phyloP scores from a whole-genome alignment of 2,797 vertebrate genomes.

The Poeciliopsis infans region DNA sequence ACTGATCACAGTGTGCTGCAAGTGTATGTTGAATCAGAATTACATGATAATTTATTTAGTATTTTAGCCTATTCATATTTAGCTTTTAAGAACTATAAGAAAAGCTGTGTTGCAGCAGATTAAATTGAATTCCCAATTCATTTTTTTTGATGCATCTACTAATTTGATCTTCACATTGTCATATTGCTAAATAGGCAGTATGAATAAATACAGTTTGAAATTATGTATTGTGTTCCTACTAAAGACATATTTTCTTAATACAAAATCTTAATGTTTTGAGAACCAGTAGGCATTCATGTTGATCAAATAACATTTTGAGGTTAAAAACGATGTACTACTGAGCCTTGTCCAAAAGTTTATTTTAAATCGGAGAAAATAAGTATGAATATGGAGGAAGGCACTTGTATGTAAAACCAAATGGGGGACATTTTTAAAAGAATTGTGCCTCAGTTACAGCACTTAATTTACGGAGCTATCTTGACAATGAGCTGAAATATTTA shows the following conservation, averaged over 20 bases:
- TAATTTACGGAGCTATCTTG: background rate
- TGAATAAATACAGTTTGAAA: background rate
- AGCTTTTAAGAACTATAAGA: background rate
- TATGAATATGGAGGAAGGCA: background rate
- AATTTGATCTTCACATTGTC: background rate
- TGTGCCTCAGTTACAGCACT: background rate
- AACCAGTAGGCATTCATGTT: background rate
- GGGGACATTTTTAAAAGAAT: background rate
- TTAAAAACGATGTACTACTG: background rate
- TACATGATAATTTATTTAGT: background rate
- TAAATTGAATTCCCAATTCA: background rate
- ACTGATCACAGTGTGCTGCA: background rate
- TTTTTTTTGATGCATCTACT: background rate
- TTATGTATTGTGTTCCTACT: background rate
- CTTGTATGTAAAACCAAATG: background rate
- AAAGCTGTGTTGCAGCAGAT: background rate
- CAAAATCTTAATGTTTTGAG: background rate
- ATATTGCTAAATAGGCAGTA: background rate
- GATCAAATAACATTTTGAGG: background rate
- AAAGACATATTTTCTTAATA: background rate
- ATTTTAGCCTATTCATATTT: background rate
- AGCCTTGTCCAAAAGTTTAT: background rate
- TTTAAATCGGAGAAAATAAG: background rate
- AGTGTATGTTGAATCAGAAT: background rate
- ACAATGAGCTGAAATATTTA: background rate